Evolutionary conservation across 2,113 vertebrate species (phyloP).

Genomic region (Lutjanus erythropterus): DNA sequence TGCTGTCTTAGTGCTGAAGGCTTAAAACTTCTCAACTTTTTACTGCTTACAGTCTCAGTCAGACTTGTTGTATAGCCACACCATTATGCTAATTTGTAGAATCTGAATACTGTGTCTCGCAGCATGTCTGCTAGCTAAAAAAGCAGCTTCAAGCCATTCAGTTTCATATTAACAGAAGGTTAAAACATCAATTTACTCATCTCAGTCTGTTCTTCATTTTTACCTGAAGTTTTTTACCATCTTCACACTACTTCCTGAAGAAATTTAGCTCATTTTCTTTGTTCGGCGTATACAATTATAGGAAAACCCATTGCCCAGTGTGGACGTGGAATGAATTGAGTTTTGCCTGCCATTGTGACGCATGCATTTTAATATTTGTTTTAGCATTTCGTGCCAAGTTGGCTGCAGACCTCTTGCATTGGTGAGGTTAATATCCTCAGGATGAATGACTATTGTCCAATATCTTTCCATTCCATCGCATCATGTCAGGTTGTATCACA

Average conservation of each 20-base stretch:
- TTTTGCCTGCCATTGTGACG: conserved; percentile 11
- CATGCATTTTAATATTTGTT: conserved; percentile 35
- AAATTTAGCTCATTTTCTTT: conserved; percentile 20
- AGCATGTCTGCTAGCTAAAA: conserved; percentile 43
- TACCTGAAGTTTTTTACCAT: conserved; percentile 54
- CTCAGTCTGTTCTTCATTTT: conserved; percentile 45
- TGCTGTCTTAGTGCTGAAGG: conserved; percentile 24
- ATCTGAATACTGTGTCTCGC: conserved; percentile 49
- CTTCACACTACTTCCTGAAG: neutral
- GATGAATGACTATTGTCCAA: conserved; percentile 23
- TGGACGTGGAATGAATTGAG: conserved; percentile 14
- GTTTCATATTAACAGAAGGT: conserved; percentile 64
- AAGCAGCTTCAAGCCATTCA: conserved; percentile 32
- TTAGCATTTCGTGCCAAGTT: conserved; percentile 7
- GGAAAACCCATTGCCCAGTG: conserved; percentile 21
- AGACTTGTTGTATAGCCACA: neutral
- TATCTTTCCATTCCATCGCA: neutral
- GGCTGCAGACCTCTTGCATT: neutral
- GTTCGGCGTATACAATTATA: conserved; percentile 28
- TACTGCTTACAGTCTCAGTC: conserved; percentile 14
- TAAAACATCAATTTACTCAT: conserved; percentile 53
- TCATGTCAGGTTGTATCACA: neutral
- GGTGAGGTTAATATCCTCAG: conserved; percentile 13
- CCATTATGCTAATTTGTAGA: conserved; percentile 53
- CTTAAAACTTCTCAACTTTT: conserved; percentile 18